Conservation (phyloP, 2,888 invertebrate genomes). For the Subacronicta megacephala region DNA sequence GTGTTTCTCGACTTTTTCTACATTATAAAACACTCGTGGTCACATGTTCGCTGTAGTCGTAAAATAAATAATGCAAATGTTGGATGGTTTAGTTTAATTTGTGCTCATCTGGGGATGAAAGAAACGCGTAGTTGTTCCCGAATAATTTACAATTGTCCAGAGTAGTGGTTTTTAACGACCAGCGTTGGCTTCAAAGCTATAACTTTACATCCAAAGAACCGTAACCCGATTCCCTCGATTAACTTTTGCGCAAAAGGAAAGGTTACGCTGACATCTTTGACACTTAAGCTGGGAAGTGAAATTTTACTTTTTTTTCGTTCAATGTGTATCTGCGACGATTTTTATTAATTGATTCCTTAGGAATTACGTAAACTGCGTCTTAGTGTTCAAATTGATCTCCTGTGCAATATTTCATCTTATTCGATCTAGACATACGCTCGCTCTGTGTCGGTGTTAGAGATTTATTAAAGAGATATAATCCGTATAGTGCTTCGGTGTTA, state of each 20-base stretch:
- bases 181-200: constrained; percentile 6
- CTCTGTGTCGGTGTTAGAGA: too few species aligned
- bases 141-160: constrained; percentile 25
- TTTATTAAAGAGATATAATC: too few species aligned
- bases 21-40: constrained; percentile 20
- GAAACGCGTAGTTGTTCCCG: constrained; percentile 15
- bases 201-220: constrained; percentile 11
- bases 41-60: constrained; percentile 23
- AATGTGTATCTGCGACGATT: too few species aligned
- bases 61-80: constrained; percentile 39
- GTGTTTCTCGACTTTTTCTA: constrained; percentile 16
- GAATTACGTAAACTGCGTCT: too few species aligned
- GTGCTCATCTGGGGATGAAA: constrained; percentile 31
- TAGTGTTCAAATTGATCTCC: too few species aligned
- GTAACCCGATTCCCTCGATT: constrained; percentile 21
- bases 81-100: constrained; percentile 32
- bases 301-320: not conserved
- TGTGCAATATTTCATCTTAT: too few species aligned
- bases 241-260: constrained; percentile 1
- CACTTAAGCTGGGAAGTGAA: not conserved
- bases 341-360: too few species aligned
- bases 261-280: constrained; percentile 1
- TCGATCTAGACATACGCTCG: too few species aligned
- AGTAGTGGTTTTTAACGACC: constrained; percentile 22
- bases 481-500: too few species aligned